phyloP scores from a whole-genome alignment of 2,113 vertebrate genomes.

The Carassius auratus region DNA sequence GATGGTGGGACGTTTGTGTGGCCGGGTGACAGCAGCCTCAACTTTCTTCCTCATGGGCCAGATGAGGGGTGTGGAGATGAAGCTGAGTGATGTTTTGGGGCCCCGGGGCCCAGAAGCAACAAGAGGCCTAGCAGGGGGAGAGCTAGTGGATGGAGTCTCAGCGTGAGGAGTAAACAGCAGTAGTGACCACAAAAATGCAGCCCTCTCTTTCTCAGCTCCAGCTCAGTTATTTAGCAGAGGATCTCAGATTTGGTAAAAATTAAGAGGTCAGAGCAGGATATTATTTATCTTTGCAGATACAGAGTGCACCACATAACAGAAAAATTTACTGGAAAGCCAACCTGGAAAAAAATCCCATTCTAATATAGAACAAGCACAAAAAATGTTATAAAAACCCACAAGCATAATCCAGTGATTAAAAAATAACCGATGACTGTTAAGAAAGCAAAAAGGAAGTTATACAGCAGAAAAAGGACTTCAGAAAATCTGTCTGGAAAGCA shows the following conservation, averaged over 20 bases:
- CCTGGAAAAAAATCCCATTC: not conserved
- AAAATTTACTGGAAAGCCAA: not conserved
- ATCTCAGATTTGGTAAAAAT: conserved; percentile 36
- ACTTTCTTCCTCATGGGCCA: conserved; percentile 79
- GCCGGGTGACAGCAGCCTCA: conserved; percentile 40
- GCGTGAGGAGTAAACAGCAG: conserved; percentile 47
- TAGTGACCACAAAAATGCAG: conserved; percentile 54
- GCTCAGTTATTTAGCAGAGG: conserved; percentile 38
- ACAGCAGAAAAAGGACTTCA: not conserved
- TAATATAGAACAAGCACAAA: conserved; percentile 39
- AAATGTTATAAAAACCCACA: not conserved
- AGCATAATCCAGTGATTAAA: not conserved
- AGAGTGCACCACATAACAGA: not conserved
- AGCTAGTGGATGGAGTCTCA: conserved; percentile 29
- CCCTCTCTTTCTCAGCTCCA: conserved; percentile 56
- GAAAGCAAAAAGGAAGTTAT: no score
- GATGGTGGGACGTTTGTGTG: conserved; percentile 58
- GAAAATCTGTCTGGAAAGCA: not conserved
- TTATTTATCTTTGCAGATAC: conserved; percentile 39
- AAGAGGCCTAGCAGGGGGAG: conserved; percentile 40
- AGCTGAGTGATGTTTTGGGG: conserved; percentile 74
- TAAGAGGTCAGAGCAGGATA: conserved; percentile 54
- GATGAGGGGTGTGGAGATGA: conserved; percentile 83
- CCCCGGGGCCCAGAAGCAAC: conserved; percentile 45
- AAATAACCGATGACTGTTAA: no score